These are phyloP conservation scores for Tuberolachnus salignus DNA, from an alignment of 2,888 invertebrate species.

Conservation along the genomic window DNA sequence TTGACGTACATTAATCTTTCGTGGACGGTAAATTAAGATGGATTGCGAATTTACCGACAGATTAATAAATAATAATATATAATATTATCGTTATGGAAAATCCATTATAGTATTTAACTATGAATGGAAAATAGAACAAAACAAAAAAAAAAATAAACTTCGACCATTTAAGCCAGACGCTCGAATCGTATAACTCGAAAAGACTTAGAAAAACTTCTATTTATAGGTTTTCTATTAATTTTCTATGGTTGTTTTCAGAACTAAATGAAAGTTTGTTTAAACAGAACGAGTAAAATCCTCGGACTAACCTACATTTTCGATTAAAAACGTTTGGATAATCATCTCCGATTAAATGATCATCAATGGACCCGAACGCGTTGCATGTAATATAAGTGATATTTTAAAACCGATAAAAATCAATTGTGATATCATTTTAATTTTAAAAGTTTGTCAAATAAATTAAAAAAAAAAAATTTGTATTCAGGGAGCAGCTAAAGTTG, in stretches of 20 bases:
- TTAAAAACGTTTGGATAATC: no score
- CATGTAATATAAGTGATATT: no score
- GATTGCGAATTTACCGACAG: background rate
- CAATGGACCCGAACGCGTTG: no score
- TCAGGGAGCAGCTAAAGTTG: no score
- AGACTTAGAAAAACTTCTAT: background rate
- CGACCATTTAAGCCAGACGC: background rate
- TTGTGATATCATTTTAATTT: no score
- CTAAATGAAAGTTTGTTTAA: background rate
- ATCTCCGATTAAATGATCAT: no score
- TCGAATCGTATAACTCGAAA: background rate
- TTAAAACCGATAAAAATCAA: no score
- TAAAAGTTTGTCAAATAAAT: no score
- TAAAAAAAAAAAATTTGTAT: no score
- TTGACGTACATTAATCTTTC: no score
- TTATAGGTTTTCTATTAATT: slow-evolving; percentile 6
- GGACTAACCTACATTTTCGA: no score
- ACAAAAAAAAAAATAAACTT: slow-evolving; percentile 6
- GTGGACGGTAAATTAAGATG: background rate
- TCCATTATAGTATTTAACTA: background rate
- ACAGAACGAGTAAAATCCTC: background rate
- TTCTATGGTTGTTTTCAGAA: slow-evolving; percentile 9
- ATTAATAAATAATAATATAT: background rate
- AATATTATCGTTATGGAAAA: background rate
- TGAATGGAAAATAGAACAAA: background rate